Evolutionary conservation across 2,113 vertebrate genomes (phyloP).

Genomic region (Peromyscus californicus): DNA sequence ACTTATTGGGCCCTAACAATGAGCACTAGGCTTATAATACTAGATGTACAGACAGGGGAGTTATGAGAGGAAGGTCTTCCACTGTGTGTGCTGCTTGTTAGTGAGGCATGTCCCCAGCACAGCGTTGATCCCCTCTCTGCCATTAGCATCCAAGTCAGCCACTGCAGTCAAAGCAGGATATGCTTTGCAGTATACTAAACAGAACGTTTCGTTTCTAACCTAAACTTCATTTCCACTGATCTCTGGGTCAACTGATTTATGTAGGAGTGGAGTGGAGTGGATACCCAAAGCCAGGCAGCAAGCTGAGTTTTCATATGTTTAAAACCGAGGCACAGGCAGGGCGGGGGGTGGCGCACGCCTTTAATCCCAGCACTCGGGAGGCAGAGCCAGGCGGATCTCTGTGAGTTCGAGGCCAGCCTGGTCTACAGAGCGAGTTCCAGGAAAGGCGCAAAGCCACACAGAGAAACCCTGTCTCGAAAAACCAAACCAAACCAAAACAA

Average conservation of each 20-base stretch:
- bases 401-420: too few species aligned
- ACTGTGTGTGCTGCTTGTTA: not conserved
- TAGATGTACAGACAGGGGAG: not conserved
- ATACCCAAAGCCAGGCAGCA: not conserved
- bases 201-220: not conserved
- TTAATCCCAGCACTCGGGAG: too few species aligned
- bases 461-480: too few species aligned
- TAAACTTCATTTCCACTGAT: not conserved
- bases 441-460: too few species aligned
- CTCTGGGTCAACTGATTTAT: not conserved
- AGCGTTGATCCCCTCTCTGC: not conserved
- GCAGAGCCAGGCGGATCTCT: too few species aligned
- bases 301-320: not conserved
- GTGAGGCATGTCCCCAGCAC: too few species aligned
- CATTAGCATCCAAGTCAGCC: not conserved
- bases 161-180: not conserved
- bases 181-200: not conserved
- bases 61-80: not conserved
- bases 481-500: too few species aligned
- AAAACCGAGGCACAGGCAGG: not conserved
- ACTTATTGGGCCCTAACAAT: not conserved
- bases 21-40: rapidly evolving
- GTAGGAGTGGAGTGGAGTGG: not conserved
- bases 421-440: too few species aligned
- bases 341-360: too few species aligned